A percentile compares a stretch with the other conserved stretches of the same genome.
Conservation (phyloP, 2,888 invertebrate genomes). For the Papilio demoleus region DNA sequence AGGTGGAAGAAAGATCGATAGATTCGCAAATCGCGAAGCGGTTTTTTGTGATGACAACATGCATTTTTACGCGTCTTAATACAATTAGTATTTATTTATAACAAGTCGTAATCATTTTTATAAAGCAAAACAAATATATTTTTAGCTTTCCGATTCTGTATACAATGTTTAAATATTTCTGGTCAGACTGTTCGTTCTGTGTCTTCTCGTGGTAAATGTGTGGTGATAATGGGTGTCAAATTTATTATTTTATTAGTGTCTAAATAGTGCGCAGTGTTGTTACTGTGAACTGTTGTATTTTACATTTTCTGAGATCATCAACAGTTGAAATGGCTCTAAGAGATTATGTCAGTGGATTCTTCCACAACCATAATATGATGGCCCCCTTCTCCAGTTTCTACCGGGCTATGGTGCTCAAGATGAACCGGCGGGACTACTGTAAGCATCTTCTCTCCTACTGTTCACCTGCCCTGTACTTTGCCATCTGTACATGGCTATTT, state of each 20-base stretch:
- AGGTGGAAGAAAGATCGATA: slow-evolving; percentile 58
- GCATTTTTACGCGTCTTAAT: slow-evolving; percentile 50
- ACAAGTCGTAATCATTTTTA: slow-evolving; percentile 18
- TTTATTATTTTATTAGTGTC: slow-evolving; percentile 68
- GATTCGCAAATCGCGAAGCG: slow-evolving; percentile 58
- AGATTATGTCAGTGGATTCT: slow-evolving; percentile 58
- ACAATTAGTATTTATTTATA: slow-evolving; percentile 39
- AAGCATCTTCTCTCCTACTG: slow-evolving; percentile 13
- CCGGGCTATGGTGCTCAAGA: slow-evolving; percentile 78
- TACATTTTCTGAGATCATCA: slow-evolving; percentile 42
- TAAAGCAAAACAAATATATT: slow-evolving; percentile 37
- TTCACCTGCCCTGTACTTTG: neutral
- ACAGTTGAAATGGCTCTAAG: slow-evolving; percentile 58
- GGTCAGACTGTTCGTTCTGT: slow-evolving; percentile 46
- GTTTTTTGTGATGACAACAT: slow-evolving; percentile 73
- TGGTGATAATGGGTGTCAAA: slow-evolving; percentile 82
- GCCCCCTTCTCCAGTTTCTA: slow-evolving; percentile 75
- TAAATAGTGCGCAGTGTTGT: slow-evolving; percentile 53
- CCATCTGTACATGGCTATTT: neutral
- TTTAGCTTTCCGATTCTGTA: slow-evolving; percentile 30
- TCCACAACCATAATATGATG: slow-evolving; percentile 68
- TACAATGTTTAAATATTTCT: slow-evolving; percentile 45
- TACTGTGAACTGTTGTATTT: slow-evolving; percentile 51
- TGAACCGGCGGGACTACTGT: slow-evolving; percentile 74
- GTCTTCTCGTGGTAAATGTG: slow-evolving; percentile 50